Evolutionary conservation across 2,113 vertebrate species (phyloP).

Genomic region (Scomber japonicus): DNA sequence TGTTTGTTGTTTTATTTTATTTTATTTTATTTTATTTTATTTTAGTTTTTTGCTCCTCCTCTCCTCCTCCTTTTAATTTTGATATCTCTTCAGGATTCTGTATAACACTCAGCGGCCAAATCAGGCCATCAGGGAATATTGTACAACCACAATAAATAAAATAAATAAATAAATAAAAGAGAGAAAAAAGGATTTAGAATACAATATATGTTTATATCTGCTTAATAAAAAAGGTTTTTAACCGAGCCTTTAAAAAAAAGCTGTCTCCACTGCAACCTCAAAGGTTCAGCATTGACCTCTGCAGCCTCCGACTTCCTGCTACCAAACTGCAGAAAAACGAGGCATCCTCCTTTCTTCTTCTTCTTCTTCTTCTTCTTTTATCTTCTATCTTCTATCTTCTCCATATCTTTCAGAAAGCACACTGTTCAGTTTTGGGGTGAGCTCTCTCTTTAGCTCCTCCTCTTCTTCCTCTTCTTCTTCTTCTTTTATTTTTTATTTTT

Average conservation of each 20-base stretch:
- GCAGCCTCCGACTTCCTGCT: slow-evolving; percentile 57
- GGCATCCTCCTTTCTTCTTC: slow-evolving; percentile 42
- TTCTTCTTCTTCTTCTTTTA: not conserved
- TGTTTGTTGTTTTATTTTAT: slow-evolving; percentile 45
- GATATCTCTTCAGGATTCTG: slow-evolving; percentile 90
- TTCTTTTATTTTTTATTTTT: not conserved
- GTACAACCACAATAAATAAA: slow-evolving; percentile 89
- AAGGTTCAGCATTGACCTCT: slow-evolving; percentile 79
- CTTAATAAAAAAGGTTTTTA: slow-evolving; percentile 76
- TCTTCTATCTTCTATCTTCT: slow-evolving; percentile 10
- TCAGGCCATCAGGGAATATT: slow-evolving; percentile 94
- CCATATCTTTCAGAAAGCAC: slow-evolving; percentile 75
- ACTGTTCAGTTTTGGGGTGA: slow-evolving; percentile 68
- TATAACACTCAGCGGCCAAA: slow-evolving; percentile 93
- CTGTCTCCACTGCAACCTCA: slow-evolving; percentile 84
- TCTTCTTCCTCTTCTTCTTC: no score
- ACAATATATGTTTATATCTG: slow-evolving; percentile 84
- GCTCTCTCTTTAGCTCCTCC: slow-evolving; percentile 53
- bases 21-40: slow-evolving; percentile 40
- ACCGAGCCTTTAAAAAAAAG: slow-evolving; percentile 81
- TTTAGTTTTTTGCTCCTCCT: slow-evolving; percentile 9
- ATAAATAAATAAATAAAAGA: slow-evolving; percentile 58
- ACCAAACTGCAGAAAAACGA: slow-evolving; percentile 41
- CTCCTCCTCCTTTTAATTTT: slow-evolving; percentile 58
- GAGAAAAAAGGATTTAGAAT: slow-evolving; percentile 81